phyloP scores from a whole-genome alignment of 2,113 vertebrate species.

The Synodontis membranacea region DNA sequence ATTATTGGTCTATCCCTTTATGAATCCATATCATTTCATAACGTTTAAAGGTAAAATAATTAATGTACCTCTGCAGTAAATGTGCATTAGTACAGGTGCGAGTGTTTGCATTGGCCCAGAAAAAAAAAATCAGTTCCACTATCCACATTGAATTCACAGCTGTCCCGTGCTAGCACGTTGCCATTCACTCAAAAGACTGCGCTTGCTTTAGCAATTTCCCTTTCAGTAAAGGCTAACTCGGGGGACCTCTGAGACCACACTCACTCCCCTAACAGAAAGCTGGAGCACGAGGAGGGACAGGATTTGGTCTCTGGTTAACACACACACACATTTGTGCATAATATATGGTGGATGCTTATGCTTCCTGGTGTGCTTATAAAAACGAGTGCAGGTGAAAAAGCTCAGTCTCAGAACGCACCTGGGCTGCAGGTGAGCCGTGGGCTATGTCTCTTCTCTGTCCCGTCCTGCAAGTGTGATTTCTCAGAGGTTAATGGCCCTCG shows the following conservation, averaged over 20 bases:
- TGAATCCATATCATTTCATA: slow-evolving; percentile 20
- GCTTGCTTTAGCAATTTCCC: slow-evolving; percentile 58
- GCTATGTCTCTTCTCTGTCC: slow-evolving; percentile 34
- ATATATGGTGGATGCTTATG: background rate
- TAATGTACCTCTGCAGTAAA: background rate
- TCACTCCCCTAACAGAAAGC: slow-evolving; percentile 30
- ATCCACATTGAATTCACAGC: slow-evolving; percentile 50
- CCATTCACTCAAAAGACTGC: background rate
- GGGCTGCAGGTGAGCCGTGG: slow-evolving; percentile 34
- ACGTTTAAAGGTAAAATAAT: slow-evolving; percentile 9
- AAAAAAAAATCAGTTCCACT: slow-evolving; percentile 14
- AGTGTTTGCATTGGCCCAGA: slow-evolving; percentile 33
- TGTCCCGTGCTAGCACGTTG: slow-evolving; percentile 24
- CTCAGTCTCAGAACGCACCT: slow-evolving; percentile 22
- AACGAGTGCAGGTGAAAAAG: background rate
- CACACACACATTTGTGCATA: slow-evolving; percentile 11
- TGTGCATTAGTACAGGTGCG: slow-evolving; percentile 33
- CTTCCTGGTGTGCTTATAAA: slow-evolving; percentile 20
- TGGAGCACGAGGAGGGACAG: background rate
- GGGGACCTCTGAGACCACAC: slow-evolving; percentile 23
- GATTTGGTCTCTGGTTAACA: background rate
- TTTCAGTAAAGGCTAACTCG: slow-evolving; percentile 41
- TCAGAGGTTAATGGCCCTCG: slow-evolving; percentile 54
- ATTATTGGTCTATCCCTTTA: slow-evolving; percentile 32
- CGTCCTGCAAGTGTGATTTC: slow-evolving; percentile 43